These are phyloP conservation scores for Xenopus tropicalis DNA, from an alignment of 2,113 vertebrate species.

Conservation along the genomic window UCB_Xtro_10.0 CM004449.2:133063501-133064000, in stretches of 20 bases:
- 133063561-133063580: no score
- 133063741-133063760: no score
- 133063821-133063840: neutral
- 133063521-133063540: no score
- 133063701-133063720: no score
- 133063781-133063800: neutral
- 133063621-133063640: no score
- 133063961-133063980: conserved; percentile 29
- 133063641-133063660: no score
- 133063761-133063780: neutral
- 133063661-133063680: no score
- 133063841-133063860: neutral
- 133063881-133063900: conserved; percentile 1
- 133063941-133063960: conserved; percentile 30
- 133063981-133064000: neutral
- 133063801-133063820: neutral
- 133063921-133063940: conserved; percentile 1
- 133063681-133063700: neutral
- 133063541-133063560: no score
- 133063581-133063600: no score
- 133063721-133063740: no score
- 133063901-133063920: conserved; percentile 25
- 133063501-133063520: no score
- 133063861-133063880: neutral
- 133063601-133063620: no score